phyloP scores from a whole-genome alignment of 1,140 invertebrate genomes.

The Ceratina japonica region DNA sequence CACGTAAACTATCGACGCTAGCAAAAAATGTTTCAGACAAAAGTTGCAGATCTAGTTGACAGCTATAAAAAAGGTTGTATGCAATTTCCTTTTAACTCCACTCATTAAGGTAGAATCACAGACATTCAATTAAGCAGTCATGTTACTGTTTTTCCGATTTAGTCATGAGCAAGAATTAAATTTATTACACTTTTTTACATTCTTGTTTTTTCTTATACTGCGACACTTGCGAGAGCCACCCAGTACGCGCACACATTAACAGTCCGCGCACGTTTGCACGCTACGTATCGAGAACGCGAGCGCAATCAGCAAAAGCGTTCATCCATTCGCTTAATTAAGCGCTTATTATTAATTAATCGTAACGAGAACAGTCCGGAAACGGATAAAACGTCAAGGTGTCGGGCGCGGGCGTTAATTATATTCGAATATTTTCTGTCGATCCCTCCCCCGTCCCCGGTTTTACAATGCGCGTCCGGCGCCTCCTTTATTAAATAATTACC shows the following conservation, averaged over 20 bases:
- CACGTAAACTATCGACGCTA: too few species aligned
- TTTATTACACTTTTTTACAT: too few species aligned
- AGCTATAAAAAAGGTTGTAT: too few species aligned
- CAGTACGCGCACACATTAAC: background rate
- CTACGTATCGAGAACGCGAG: constrained; percentile 23
- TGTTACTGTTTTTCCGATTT: too few species aligned
- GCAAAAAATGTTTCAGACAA: too few species aligned
- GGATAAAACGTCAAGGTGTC: constrained; percentile 64
- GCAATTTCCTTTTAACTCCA: too few species aligned
- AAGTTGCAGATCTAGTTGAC: too few species aligned
- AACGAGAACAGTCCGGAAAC: constrained; percentile 48
- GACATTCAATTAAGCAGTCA: too few species aligned
- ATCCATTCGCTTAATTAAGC: constrained; percentile 66
- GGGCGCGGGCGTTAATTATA: constrained; percentile 55
- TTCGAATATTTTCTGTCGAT: constrained; percentile 55
- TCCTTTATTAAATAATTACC: constrained; percentile 36
- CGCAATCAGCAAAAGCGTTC: constrained; percentile 59
- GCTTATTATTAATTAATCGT: constrained; percentile 66
- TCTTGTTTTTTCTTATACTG: too few species aligned
- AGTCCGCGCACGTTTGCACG: background rate
- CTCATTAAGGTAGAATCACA: too few species aligned
- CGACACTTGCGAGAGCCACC: background rate
- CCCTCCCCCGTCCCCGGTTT: constrained; percentile 4
- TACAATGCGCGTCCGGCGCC: constrained; percentile 14
- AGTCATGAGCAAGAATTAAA: too few species aligned